Evolutionary conservation across 2,113 vertebrate species (phyloP).

Genomic region (Otus sunia): DNA sequence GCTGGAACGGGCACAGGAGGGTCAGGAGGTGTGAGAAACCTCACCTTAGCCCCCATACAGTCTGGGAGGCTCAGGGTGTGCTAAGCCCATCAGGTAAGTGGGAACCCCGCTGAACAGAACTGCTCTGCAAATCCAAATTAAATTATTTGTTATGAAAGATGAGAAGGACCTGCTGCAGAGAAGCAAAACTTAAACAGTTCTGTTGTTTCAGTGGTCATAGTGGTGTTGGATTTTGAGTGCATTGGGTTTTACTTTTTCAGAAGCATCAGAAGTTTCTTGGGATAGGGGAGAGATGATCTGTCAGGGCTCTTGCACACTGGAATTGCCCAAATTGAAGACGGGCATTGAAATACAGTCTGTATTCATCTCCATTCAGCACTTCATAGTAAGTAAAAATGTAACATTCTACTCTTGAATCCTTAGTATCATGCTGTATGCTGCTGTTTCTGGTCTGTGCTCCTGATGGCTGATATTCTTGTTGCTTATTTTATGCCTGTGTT

Average conservation of each 20-base stretch:
- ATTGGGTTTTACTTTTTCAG: neutral
- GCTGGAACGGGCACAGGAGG: neutral
- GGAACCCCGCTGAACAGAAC: neutral
- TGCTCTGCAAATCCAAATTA: neutral
- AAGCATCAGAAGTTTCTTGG: neutral
- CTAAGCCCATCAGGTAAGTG: neutral
- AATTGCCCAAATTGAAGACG: neutral
- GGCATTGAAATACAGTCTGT: neutral
- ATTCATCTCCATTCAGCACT: neutral
- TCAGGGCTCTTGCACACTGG: neutral
- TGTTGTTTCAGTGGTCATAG: neutral
- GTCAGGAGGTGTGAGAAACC: neutral
- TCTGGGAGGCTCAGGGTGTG: neutral
- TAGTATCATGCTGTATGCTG: neutral
- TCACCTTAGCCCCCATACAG: accelerated
- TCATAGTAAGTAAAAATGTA: neutral
- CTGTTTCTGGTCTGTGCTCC: neutral
- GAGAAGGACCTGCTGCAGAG: neutral
- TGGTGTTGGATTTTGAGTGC: neutral
- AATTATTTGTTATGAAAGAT: neutral
- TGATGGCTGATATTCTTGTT: neutral
- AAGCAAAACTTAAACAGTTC: neutral
- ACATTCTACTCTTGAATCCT: neutral
- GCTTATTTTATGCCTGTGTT: neutral
- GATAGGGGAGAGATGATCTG: neutral